Evolutionary conservation across 2,888 invertebrate genomes (phyloP).

Genomic region (Aphodius granarius): DNA sequence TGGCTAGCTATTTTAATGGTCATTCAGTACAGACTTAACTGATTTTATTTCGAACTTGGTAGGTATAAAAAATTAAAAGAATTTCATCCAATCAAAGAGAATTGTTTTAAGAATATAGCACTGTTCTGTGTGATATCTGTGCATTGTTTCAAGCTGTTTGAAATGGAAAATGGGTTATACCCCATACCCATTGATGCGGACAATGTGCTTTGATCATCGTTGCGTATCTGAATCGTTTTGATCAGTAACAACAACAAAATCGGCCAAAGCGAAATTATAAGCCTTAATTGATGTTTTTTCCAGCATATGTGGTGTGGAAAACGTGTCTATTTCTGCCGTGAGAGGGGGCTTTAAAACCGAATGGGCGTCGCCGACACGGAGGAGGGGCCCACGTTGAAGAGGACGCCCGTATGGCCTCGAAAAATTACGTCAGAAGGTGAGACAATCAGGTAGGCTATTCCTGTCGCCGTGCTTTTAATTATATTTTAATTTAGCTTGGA

Average conservation of each 20-base stretch:
- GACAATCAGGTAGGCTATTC: background rate
- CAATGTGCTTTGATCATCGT: background rate
- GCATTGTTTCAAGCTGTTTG: background rate
- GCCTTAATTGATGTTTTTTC: background rate
- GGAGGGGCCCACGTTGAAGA: background rate
- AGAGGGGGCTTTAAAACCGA: background rate
- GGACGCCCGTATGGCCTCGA: background rate
- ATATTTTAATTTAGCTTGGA: background rate
- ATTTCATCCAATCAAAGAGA: background rate
- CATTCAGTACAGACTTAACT: background rate
- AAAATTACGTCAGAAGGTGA: background rate
- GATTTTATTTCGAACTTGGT: background rate
- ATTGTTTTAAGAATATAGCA: background rate
- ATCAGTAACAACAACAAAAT: background rate
- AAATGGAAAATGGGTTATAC: background rate
- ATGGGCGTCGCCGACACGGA: background rate
- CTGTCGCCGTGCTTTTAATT: background rate
- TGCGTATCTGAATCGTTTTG: background rate
- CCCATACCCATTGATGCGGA: too few species aligned
- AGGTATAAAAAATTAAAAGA: background rate
- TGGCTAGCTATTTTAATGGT: background rate
- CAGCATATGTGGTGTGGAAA: background rate
- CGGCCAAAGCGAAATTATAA: background rate
- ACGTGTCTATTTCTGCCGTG: background rate
- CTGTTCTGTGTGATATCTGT: background rate